Base-by-base conservation (phyloP, 2,113 vertebrate genomes). In the Balaeniceps rex region DNA sequence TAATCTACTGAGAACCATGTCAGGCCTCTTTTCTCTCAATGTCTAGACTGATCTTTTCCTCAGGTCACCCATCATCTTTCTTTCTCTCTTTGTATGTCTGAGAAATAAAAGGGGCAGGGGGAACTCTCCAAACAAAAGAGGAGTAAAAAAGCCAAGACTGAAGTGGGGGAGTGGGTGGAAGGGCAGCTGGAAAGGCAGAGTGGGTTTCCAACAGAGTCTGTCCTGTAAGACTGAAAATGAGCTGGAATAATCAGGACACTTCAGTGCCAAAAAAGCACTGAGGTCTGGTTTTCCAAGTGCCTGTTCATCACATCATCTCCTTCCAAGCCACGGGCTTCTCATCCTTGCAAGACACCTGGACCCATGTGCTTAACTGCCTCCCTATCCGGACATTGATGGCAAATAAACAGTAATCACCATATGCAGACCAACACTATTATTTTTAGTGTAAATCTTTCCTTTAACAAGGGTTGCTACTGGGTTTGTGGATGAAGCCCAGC, bases 21-120 rank as follows among this genome's bases (percentile, higher is more conserved):
- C 77, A 93, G 60, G 12, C 47, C 34, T 87, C 80, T 95, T 95
- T 97, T 97, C 72, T 95, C 57, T 84, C 49, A 11, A 19, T 47
- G 31, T 88, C 76, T 90, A 77, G 83, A 95, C 42, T 81, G 72
- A 92, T 96, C 55, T 72, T 89, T 92, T 95, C 68, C 38, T 90
- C 58, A 42, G 72, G 69, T 93, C 93, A 91, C 70, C 23, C 49
- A 44, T 85, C 75, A 93, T 90, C 70, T 92, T 66, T 83, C 86
- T 93, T 85, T 72, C 25, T 90, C 24, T 66, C 29, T 88, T 80
- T 92, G 66, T 72, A 44, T 90, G 63, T 72, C 40, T 61, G 54
- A 88, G 75, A 76, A 84, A 88, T 80, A 96, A 95, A 92, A 84
- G 55, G 12, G 15, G 26, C 6, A 34, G 6, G 36, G 16, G 34